These are phyloP conservation scores for Ploceus nigricollis DNA, from an alignment of 2,113 vertebrate species.

Conservation along the genomic window DNA sequence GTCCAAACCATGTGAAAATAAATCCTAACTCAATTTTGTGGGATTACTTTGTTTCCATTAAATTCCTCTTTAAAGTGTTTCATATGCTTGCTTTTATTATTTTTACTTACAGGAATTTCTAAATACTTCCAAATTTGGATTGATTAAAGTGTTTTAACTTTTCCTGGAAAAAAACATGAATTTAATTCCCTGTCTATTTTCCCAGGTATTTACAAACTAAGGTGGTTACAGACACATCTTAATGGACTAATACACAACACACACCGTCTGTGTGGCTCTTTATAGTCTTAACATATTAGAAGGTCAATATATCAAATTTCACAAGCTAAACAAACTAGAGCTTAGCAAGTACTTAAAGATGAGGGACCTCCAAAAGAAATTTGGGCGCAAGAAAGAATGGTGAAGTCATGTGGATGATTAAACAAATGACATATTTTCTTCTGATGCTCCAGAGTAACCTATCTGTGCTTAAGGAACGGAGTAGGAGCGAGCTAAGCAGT, in stretches of 20 bases:
- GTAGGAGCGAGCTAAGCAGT: not conserved
- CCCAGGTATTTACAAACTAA: not conserved
- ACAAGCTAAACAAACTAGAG: not conserved
- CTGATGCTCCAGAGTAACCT: not conserved
- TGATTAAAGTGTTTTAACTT: conserved; percentile 7
- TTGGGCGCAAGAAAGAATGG: not conserved
- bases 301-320: not conserved
- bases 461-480: not conserved
- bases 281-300: not conserved
- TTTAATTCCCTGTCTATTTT: not conserved
- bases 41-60: conserved; percentile 42
- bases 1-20: conserved; percentile 57
- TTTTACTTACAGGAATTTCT: conserved; percentile 50
- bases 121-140: conserved; percentile 47
- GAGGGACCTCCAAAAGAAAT: not conserved
- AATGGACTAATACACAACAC: not conserved
- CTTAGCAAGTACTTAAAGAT: not conserved
- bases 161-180: not conserved
- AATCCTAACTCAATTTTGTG: conserved; percentile 47
- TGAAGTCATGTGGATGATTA: not conserved
- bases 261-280: not conserved
- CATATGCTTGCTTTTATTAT: conserved; percentile 23
- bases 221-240: not conserved
- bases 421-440: not conserved
- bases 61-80: conserved; percentile 42